These are phyloP conservation scores for Dinothrombium tinctorium DNA, from an alignment of 1,140 invertebrate species.

Conservation along the genomic window DNA sequence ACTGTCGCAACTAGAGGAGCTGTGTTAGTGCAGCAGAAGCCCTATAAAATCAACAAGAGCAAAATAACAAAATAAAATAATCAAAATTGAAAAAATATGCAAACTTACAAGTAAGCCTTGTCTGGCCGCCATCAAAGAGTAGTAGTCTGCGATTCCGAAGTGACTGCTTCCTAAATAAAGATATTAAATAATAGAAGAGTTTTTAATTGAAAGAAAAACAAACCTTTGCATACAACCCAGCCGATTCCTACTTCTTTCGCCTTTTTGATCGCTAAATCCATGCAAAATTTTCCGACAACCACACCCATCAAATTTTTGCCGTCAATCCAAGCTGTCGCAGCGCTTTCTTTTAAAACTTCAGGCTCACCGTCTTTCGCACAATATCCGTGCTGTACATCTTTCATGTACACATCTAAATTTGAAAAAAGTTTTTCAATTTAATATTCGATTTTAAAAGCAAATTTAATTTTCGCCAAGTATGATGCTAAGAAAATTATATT, in stretches of 20 bases:
- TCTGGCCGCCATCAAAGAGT: slow-evolving; percentile 46
- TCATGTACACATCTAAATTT: slow-evolving; percentile 32
- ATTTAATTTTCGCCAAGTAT: slow-evolving; percentile 14
- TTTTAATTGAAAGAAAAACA: too few species aligned
- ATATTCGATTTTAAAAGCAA: not conserved
- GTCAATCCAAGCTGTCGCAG: slow-evolving; percentile 56
- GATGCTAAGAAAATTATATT: too few species aligned
- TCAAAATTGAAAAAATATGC: too few species aligned
- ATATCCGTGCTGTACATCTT: slow-evolving; percentile 24
- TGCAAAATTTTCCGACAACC: slow-evolving; percentile 66
- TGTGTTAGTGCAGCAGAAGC: too few species aligned
- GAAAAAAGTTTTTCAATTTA: slow-evolving; percentile 8
- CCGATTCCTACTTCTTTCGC: slow-evolving; percentile 57
- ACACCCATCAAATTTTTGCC: slow-evolving; percentile 60
- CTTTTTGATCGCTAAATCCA: slow-evolving; percentile 67
- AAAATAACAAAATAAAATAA: too few species aligned
- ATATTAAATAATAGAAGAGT: too few species aligned
- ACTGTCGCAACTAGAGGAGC: slow-evolving; percentile 70
- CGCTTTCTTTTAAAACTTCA: slow-evolving; percentile 38
- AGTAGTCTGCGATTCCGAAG: slow-evolving; percentile 74
- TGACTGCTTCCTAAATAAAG: too few species aligned
- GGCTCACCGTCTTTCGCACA: slow-evolving; percentile 30
- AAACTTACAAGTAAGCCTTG: slow-evolving; percentile 39
- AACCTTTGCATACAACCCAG: slow-evolving; percentile 51
- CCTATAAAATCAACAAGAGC: too few species aligned